Evolutionary conservation across 2,888 invertebrate genomes (phyloP), one percentile per base, ranked within the genome.

Genomic region (Neoaliturus tenellus): DNA sequence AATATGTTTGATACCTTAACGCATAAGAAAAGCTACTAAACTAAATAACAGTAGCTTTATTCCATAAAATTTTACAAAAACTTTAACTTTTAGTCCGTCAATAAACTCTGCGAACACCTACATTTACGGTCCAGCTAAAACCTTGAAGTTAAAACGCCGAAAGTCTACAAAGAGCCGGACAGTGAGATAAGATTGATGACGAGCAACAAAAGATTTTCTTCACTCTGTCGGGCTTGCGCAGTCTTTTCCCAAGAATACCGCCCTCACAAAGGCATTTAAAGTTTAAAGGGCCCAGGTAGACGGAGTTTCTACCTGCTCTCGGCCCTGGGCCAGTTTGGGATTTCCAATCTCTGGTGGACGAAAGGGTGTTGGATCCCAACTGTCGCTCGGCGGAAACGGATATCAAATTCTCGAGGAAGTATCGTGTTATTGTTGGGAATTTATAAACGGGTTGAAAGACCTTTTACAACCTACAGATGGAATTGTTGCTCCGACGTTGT

Each of bases 201-300:
- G 5, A 12, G 5, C 28, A 28, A 28, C 25, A 67, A 67, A 31
- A 3, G 35, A 28, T 35, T 69, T 39, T 39, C n/a, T 69, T 69
- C 31, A 35, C 35, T 23, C 35, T 39, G 39, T 4, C 35, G 39
- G 25, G 44, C 25, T 75, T 44, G 20, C 75, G 75, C 48, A 48
- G 35, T 10, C 39, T 20, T 75, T 75, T 71, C 71, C n/a, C 20
- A 20, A n/a, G 71, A 71, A 71, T 14, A 33, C 41, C 71, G n/a
- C 71, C 2, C 67, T 14, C 25, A 51, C 78, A 78, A 78, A 4
- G 78, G 55, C 55, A 28, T 78, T 78, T 78, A 78, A 78, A 78
- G 78, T 78, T 78, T 78, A 78, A 78, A 78, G 55, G 78, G 78
- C 20, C 73, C 31, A n/a, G 55, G 39, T 6, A 44, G 73, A 0